These are phyloP conservation scores for Philopotamus ludificatus DNA, from an alignment of 1,140 invertebrate genomes.

Conservation along the genomic window DNA sequence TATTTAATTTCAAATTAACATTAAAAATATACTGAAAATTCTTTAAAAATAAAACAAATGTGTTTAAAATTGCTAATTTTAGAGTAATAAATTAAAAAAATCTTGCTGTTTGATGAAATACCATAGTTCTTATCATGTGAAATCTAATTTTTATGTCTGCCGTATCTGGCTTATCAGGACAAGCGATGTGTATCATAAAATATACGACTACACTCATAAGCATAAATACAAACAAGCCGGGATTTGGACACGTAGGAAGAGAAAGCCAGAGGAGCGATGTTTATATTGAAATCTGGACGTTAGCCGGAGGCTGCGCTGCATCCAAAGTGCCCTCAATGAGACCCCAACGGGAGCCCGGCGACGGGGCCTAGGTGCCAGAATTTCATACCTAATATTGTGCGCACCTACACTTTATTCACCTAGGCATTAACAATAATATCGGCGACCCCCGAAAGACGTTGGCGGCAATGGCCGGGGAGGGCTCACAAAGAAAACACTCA, in stretches of 20 bases:
- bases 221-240: slow-evolving; percentile 17
- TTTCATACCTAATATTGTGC: background rate
- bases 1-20: too few relatives aligned
- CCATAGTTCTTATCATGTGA: too few relatives aligned
- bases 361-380: background rate
- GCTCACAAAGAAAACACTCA: slow-evolving; percentile 31
- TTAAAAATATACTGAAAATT: too few relatives aligned
- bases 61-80: too few relatives aligned
- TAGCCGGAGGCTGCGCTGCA: background rate
- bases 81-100: too few relatives aligned
- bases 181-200: too few relatives aligned
- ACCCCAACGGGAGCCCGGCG: background rate
- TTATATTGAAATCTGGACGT: slow-evolving; percentile 25
- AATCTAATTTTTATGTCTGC: too few relatives aligned
- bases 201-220: slow-evolving; percentile 2
- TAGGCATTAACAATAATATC: slow-evolving; percentile 1
- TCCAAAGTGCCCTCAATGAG: slow-evolving; percentile 17
- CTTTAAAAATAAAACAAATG: too few relatives aligned
- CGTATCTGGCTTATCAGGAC: too few relatives aligned
- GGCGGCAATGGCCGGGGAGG: background rate
- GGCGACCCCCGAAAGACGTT: background rate
- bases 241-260: slow-evolving; percentile 18
- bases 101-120: too few relatives aligned
- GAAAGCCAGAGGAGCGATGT: slow-evolving; percentile 8
- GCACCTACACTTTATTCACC: background rate